A percentile compares a stretch with the other conserved stretches of the same genome.
Evolutionary conservation across 2,797 vertebrate species (phyloP).

Genomic region (Paedocypris micromegethes): DNA sequence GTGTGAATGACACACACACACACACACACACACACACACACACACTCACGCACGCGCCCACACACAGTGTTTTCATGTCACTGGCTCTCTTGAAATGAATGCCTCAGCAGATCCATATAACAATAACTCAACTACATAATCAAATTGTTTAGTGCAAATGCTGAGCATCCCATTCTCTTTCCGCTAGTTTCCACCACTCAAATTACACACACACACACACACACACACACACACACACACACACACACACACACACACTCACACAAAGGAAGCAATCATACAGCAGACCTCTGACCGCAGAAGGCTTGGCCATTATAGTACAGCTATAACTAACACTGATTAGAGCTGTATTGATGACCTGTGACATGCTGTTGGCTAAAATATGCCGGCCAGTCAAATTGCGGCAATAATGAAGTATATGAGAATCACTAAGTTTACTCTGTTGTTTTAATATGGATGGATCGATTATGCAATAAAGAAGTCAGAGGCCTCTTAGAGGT

Average conservation of each 20-base stretch:
- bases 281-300: constrained; percentile 63
- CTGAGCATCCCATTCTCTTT: constrained; percentile 72
- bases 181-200: constrained; percentile 53
- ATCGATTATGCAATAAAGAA: constrained; percentile 82
- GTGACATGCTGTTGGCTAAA: constrained; percentile 79
- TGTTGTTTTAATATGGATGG: constrained; percentile 81
- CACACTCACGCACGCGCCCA: not conserved
- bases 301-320: constrained; percentile 70
- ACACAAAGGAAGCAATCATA: constrained; percentile 19
- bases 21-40: constrained; percentile 13
- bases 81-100: constrained; percentile 53
- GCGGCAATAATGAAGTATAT: constrained; percentile 88
- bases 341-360: constrained; percentile 82
- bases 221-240: not conserved
- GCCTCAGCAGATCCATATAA: constrained; percentile 70
- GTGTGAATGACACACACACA: not conserved
- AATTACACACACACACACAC: constrained; percentile 9
- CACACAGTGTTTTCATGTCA: constrained; percentile 3
- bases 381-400: constrained; percentile 81
- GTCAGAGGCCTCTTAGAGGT: constrained; percentile 68
- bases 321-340: constrained; percentile 78
- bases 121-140: constrained; percentile 73
- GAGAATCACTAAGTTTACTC: constrained; percentile 88
- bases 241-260: constrained; percentile 14
- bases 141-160: constrained; percentile 72